Evolutionary conservation across 2,888 invertebrate species (phyloP), one percentile per base, ranked within the genome.

Genomic region (Leptopilina myrica): DNA sequence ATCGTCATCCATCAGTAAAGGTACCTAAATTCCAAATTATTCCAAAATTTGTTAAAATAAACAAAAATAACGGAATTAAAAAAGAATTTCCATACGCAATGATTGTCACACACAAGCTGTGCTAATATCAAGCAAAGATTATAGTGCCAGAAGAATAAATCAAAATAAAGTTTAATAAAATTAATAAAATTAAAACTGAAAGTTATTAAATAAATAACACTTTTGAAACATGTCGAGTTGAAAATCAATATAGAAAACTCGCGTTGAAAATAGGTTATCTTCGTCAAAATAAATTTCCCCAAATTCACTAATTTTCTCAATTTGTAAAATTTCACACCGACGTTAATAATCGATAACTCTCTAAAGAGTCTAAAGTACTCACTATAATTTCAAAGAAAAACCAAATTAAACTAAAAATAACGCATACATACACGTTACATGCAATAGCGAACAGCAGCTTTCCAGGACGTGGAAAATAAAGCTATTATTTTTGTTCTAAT

Each of bases 1-100:
- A 92, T 97, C 97, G 89, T 97, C 97, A 87, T 96, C 96, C 89
- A 97, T 94, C 87, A 97, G 93, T 90, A 93, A 88, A 90, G 98
- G 96, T 93, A 96, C 95, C 97, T 97, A 93, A 78, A 93, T 67
- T 14, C 11, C 20, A 49, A 67, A 65, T 65, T 65, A 9, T 49
- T 43, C 8, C 0, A 6, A 43, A 43, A 43, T 43, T 43, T 43
- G 5, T 43, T 43, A 43, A 43, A 43, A 8, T 43, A 6, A 33
- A 33, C 33, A 5, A 33, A 33, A 33, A 43, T 43, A 43, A 43
- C 43, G 1, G 43, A 43, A 43, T 43, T 33, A 33, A 33, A 33
- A 43, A 43, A 43, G 8, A 43, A 43, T 43, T 43, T 59, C 8
- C 8, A 20, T 20, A 62, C 15, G 7, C 4, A 62, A 9, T 20